Evolutionary conservation across 2,797 vertebrate genomes (phyloP), one percentile per base, ranked within the genome.

Genomic region (Hoplostethus mediterraneus): DNA sequence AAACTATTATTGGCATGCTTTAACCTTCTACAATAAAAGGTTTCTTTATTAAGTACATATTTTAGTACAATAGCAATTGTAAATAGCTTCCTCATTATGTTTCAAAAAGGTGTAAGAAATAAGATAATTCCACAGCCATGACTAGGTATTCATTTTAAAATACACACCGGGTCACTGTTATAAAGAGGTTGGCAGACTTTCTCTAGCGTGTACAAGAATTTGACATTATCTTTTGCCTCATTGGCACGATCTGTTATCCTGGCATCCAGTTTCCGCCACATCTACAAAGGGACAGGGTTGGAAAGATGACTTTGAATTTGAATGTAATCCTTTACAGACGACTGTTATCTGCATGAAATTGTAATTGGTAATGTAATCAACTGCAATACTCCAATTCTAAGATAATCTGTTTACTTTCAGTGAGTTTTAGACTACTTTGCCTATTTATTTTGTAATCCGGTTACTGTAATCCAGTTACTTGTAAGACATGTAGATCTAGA

Each of bases 201-300:
- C 83, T 96, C 95, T 74, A 97, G 86, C 2, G 86, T 93, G 47
- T 79, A 17, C 55, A 97, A 88, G 80, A 95, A 96, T 81, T 94
- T 95, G 12, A 95, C 93, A 78, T 96, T 96, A 82, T 96, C 95
- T 86, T 96, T 96, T 1, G 96, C 94, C 82, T 96, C 95, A 85
- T 95, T 96, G 63, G 92, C 92, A 67, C 91, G 90, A 63, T 95
- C 91, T 17, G 95, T 96, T 80, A 96, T 93, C 85, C 84, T 95
- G 53, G 79, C 87, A 86, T 96, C 95, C 82, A 97, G 78, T 33
- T 94, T 92, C 82, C 57, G 87, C 96, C 96, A 97, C 17, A 79
- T 72, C 96, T 97, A 83, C 51, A 70, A 10, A 38, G 75, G 71
- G 28, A 58, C 42, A 74, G 21, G 40, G 3, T 48, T 74, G 56